phyloP scores from a whole-genome alignment of 2,113 vertebrate genomes.

The Rhinolophus sinicus region DNA sequence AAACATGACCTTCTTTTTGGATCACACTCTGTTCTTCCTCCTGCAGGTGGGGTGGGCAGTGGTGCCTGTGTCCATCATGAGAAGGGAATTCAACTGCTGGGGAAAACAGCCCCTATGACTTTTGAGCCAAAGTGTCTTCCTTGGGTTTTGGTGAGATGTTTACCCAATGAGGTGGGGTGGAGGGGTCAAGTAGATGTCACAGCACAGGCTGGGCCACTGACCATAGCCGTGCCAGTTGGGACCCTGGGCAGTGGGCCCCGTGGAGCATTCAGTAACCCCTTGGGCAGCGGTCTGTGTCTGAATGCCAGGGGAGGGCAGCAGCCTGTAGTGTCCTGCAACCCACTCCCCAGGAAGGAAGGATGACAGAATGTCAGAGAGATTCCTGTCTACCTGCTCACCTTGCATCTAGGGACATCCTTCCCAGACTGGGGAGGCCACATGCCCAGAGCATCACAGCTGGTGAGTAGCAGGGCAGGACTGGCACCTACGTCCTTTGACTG shows the following conservation, averaged over 20 bases:
- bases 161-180: background rate
- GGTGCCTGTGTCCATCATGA: background rate
- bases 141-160: slow-evolving; percentile 15
- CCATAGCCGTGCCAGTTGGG: background rate
- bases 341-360: background rate
- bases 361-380: background rate
- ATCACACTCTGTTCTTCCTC: background rate
- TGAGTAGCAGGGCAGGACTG: background rate
- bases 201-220: background rate
- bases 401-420: background rate
- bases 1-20: background rate
- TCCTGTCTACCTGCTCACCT: background rate
- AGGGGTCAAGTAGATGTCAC: background rate
- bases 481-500: background rate
- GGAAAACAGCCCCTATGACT: background rate
- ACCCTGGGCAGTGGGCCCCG: background rate
- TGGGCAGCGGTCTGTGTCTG: background rate
- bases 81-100: background rate
- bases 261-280: background rate
- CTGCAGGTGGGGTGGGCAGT: background rate
- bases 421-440: rapidly evolving
- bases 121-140: background rate
- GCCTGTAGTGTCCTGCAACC: background rate
- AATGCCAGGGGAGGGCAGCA: background rate
- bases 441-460: background rate